Conservation (phyloP, 2,797 vertebrate genomes). For the Rachycentron canadum region DNA sequence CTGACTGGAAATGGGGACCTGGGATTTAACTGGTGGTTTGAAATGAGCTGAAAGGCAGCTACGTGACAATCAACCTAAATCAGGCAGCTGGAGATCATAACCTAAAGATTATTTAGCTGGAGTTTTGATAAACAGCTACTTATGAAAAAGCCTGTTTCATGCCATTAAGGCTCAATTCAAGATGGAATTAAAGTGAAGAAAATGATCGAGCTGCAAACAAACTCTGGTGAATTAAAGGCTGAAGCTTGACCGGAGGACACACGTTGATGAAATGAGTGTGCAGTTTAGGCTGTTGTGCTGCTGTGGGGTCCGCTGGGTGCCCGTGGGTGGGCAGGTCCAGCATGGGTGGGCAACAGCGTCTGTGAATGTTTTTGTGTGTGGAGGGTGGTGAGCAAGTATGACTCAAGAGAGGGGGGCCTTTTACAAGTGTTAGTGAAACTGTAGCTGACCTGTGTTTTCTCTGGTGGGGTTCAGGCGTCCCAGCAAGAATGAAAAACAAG, state of each 20-base stretch:
- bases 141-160: neutral
- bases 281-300: constrained; percentile 6
- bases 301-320: constrained; percentile 33
- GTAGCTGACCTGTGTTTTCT: constrained; percentile 31
- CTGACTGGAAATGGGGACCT: neutral
- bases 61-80: constrained; percentile 7
- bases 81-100: constrained; percentile 30
- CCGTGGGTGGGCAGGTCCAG: constrained; percentile 65
- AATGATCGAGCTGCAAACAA: neutral
- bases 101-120: constrained; percentile 7
- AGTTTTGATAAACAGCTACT: neutral
- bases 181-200: neutral
- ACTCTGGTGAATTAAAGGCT: neutral
- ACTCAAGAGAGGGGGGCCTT: constrained; percentile 33
- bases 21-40: neutral
- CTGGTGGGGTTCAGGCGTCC: constrained; percentile 28
- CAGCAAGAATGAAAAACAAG: constrained; percentile 18
- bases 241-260: neutral
- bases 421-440: constrained; percentile 33
- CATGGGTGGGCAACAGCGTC: constrained; percentile 62
- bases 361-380: constrained; percentile 33
- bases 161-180: neutral
- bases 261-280: neutral
- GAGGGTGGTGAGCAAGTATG: constrained; percentile 47
- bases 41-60: neutral